Evolutionary conservation across 2,888 invertebrate species (phyloP).

Genomic region (Therioaphis trifolii): DNA sequence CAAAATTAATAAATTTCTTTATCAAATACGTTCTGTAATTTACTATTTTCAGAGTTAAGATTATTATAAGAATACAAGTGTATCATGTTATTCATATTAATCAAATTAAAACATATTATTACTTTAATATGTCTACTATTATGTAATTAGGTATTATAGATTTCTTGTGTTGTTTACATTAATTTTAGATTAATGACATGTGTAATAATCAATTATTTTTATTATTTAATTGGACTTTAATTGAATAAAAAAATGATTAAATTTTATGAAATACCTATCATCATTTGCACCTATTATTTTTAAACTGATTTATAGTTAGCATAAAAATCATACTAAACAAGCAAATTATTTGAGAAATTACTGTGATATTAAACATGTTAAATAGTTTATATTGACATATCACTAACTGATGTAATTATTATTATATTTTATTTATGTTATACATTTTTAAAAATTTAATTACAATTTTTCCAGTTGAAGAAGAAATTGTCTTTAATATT

Average conservation of each 20-base stretch:
- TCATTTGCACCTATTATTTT: not conserved
- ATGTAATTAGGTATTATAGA: too few species aligned
- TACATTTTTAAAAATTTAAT: too few species aligned
- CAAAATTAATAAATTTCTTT: not conserved
- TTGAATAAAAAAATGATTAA: not conserved
- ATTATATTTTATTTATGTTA: too few species aligned
- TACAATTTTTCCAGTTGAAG: too few species aligned
- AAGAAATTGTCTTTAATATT: too few species aligned
- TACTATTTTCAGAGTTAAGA: not conserved
- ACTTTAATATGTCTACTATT: too few species aligned
- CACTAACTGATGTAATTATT: too few species aligned
- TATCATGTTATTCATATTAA: not conserved
- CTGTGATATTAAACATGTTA: too few species aligned
- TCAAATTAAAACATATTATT: not conserved
- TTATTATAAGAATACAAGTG: not conserved
- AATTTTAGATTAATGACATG: not conserved
- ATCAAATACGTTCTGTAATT: slow-evolving; percentile 16
- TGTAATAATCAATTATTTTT: not conserved
- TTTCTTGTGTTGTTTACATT: too few species aligned
- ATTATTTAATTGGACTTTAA: not conserved
- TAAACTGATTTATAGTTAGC: not conserved
- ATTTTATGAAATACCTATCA: not conserved
- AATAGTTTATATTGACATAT: too few species aligned
- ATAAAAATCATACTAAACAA: not conserved
- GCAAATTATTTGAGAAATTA: too few species aligned